Conservation (phyloP, 2,888 invertebrate genomes). For the Tillus elongatus region DNA sequence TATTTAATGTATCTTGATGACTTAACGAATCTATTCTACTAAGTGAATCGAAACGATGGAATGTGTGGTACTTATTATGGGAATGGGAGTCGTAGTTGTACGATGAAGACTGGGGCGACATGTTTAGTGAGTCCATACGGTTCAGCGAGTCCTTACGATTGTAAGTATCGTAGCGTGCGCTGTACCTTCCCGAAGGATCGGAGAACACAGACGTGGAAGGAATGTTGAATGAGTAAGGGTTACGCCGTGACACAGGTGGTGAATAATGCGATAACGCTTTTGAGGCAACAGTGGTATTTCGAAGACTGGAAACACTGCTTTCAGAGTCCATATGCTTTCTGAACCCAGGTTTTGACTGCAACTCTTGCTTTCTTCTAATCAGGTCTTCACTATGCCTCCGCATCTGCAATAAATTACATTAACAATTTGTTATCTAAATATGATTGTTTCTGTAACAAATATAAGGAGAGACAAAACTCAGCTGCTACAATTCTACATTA, state of each 20-base stretch:
- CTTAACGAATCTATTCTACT: slow-evolving; percentile 45
- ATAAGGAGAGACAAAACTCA: no score
- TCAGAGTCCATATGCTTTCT: slow-evolving; percentile 33
- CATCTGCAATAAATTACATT: slow-evolving; percentile 39
- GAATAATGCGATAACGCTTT: slow-evolving; percentile 43
- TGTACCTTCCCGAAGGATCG: slow-evolving; percentile 28
- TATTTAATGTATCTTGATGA: slow-evolving; percentile 44
- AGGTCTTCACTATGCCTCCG: slow-evolving; percentile 45
- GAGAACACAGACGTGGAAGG: slow-evolving; percentile 39
- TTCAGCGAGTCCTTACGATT: slow-evolving; percentile 26
- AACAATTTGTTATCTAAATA: slow-evolving; percentile 7
- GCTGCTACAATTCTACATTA: no score
- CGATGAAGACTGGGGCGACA: slow-evolving; percentile 20
- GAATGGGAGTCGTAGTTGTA: slow-evolving; percentile 5
- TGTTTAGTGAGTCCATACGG: slow-evolving; percentile 29
- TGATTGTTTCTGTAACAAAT: no score
- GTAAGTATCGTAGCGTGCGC: slow-evolving; percentile 20
- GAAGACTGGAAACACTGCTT: slow-evolving; percentile 32
- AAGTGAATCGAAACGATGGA: slow-evolving; percentile 39
- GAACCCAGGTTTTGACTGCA: slow-evolving; percentile 45
- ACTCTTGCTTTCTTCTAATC: slow-evolving; percentile 42
- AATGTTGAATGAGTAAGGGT: slow-evolving; percentile 41
- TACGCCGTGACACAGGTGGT: slow-evolving; percentile 35
- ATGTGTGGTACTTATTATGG: slow-evolving; percentile 17
- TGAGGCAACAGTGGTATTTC: slow-evolving; percentile 32